Conservation (phyloP, 2,113 vertebrate species). For the Callospermophilus lateralis region DNA sequence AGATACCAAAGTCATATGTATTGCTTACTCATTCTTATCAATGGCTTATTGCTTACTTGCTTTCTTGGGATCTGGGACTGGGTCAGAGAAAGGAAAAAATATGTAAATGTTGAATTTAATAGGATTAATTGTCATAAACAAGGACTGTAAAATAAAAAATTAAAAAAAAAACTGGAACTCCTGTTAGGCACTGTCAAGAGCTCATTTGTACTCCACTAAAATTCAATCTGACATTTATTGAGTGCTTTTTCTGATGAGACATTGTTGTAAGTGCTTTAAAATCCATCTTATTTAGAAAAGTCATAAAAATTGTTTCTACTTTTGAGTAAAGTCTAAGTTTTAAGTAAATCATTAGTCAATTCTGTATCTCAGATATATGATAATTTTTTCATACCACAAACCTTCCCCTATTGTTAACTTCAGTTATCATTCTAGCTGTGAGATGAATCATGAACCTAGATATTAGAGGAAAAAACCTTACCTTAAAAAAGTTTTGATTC, state of each 20-base stretch:
- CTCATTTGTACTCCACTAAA: constrained; percentile 58
- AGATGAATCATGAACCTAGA: constrained; percentile 56
- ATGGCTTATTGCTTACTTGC: constrained; percentile 28
- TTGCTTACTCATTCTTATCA: constrained; percentile 63
- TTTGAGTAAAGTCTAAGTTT: constrained; percentile 61
- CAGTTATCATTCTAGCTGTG: constrained; percentile 43
- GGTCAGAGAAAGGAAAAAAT: constrained; percentile 29
- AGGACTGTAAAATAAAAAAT: constrained; percentile 64
- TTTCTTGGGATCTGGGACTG: constrained; percentile 24
- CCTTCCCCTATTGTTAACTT: constrained; percentile 44
- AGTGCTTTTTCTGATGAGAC: constrained; percentile 62
- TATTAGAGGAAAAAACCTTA: constrained; percentile 45
- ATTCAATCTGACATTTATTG: constrained; percentile 60
- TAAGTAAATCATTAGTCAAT: constrained; percentile 54
- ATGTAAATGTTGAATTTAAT: constrained; percentile 42
- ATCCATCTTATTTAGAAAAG: constrained; percentile 65
- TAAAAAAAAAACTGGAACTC: constrained; percentile 35
- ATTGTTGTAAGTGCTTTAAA: constrained; percentile 58
- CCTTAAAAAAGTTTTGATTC: constrained; percentile 48
- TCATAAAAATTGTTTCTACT: constrained; percentile 57
- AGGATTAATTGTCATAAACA: constrained; percentile 69
- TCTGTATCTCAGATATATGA: constrained; percentile 41
- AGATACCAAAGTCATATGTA: constrained; percentile 60
- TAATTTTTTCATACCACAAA: constrained; percentile 50
- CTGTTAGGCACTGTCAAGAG: constrained; percentile 55